These are phyloP conservation scores for Pammene aurita DNA, from an alignment of 2,888 invertebrate genomes.

Conservation along the genomic window DNA sequence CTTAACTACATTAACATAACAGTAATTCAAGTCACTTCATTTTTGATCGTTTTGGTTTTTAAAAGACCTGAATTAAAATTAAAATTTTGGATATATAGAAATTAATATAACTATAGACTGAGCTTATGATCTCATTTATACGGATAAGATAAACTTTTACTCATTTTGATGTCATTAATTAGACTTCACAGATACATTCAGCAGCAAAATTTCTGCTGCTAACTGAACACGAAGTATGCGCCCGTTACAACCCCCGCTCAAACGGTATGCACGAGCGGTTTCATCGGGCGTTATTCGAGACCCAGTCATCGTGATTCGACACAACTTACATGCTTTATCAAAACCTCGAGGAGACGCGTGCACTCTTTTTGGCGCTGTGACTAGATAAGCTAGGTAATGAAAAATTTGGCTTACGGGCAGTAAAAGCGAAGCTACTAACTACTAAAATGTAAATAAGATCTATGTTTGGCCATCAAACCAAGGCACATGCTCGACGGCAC, in stretches of 20 bases:
- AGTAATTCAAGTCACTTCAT: no score
- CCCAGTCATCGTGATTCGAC: neutral
- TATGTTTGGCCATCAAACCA: constrained; percentile 41
- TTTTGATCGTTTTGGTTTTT: no score
- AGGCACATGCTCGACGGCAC: constrained; percentile 49
- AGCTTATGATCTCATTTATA: no score
- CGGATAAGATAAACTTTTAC: no score
- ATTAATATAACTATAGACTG: no score
- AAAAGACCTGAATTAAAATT: no score
- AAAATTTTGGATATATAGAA: no score
- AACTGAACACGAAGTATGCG: neutral
- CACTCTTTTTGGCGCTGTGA: constrained; percentile 55
- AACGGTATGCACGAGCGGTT: neutral
- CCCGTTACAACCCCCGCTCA: neutral
- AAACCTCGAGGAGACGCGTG: constrained; percentile 26
- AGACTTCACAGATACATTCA: no score
- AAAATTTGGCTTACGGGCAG: constrained; percentile 47
- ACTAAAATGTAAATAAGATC: constrained; percentile 43
- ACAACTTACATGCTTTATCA: constrained; percentile 5
- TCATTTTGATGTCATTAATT: no score
- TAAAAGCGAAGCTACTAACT: constrained; percentile 42
- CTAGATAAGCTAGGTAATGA: constrained; percentile 60
- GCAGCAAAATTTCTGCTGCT: no score
- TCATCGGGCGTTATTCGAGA: neutral
- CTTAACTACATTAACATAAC: neutral